Conservation (phyloP, 23 tunicate species). For the Ciona savignyi region DNA sequence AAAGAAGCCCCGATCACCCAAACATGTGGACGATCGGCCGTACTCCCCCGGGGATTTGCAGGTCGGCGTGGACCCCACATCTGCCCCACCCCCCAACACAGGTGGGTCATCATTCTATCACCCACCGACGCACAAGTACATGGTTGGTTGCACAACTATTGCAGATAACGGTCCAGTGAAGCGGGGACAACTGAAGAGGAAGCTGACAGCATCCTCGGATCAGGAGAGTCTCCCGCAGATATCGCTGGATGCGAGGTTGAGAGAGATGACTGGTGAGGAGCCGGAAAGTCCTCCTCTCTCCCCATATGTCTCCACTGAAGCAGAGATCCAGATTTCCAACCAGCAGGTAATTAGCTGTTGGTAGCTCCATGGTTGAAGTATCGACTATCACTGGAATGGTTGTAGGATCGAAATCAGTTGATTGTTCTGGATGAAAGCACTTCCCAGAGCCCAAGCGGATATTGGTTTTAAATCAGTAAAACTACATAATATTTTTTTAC, state of each 20-base stretch:
- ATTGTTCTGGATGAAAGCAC: too few relatives aligned
- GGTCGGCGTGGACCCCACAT: not conserved
- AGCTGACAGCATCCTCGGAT: slow-evolving; percentile 22
- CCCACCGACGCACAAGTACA: not conserved
- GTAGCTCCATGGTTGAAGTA: too few relatives aligned
- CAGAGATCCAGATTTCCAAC: not conserved
- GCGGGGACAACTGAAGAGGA: not conserved
- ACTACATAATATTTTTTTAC: too few relatives aligned
- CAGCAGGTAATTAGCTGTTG: not conserved
- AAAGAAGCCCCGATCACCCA: slow-evolving; percentile 24
- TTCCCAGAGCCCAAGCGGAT: too few relatives aligned
- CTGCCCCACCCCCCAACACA: not conserved
- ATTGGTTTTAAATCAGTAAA: too few relatives aligned
- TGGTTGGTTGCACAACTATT: not conserved
- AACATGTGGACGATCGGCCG: slow-evolving; percentile 29
- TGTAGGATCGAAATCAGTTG: too few relatives aligned
- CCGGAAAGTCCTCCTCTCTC: slow-evolving; percentile 21
- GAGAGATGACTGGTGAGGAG: slow-evolving; percentile 75
- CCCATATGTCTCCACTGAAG: not conserved
- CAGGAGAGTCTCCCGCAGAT: slow-evolving; percentile 35
- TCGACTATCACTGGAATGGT: too few relatives aligned
- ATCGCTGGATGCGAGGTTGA: slow-evolving; percentile 73
- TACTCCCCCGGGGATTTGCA: slow-evolving; percentile 61
- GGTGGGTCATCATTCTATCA: too few relatives aligned
- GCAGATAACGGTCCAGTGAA: not conserved